Evolutionary conservation across 2,888 invertebrate genomes (phyloP).

Genomic region (Drosophila percnosoma): DNA sequence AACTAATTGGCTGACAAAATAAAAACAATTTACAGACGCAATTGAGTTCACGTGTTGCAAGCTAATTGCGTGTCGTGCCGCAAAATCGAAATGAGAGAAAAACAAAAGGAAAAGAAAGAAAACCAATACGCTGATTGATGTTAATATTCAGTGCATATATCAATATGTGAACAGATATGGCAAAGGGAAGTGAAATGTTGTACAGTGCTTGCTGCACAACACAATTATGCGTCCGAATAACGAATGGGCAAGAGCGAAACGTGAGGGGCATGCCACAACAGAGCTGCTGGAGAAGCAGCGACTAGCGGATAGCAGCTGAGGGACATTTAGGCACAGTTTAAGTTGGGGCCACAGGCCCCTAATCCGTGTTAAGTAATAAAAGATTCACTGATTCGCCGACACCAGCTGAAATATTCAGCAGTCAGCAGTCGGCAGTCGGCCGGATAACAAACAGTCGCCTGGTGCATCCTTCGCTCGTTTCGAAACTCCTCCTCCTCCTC

Average conservation of each 20-base stretch:
- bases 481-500: not conserved
- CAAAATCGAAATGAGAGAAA: slow-evolving; percentile 2
- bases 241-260: slow-evolving; percentile 41
- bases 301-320: slow-evolving; percentile 2
- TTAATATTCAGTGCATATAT: slow-evolving; percentile 53
- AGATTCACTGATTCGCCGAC: slow-evolving; percentile 52
- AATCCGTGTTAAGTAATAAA: slow-evolving; percentile 72
- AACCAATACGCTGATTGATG: slow-evolving; percentile 70
- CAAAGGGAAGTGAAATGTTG: not conserved
- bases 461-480: slow-evolving; percentile 47
- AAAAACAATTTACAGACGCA: slow-evolving; percentile 21
- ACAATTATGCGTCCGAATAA: slow-evolving; percentile 56
- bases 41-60: slow-evolving; percentile 45
- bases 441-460: slow-evolving; percentile 31
- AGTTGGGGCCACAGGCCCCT: slow-evolving; percentile 22
- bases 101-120: slow-evolving; percentile 3
- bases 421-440: slow-evolving; percentile 44
- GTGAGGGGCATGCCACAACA: slow-evolving; percentile 61
- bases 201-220: slow-evolving; percentile 54
- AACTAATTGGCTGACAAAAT: slow-evolving; percentile 63
- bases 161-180: slow-evolving; percentile 25
- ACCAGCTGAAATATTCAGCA: slow-evolving; percentile 71
- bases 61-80: slow-evolving; percentile 40
- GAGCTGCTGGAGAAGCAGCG: not conserved
- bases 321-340: slow-evolving; percentile 29